Evolutionary conservation across 2,888 invertebrate species (phyloP), one percentile per base, ranked within the genome.

Genomic region (Carcina quercana): DNA sequence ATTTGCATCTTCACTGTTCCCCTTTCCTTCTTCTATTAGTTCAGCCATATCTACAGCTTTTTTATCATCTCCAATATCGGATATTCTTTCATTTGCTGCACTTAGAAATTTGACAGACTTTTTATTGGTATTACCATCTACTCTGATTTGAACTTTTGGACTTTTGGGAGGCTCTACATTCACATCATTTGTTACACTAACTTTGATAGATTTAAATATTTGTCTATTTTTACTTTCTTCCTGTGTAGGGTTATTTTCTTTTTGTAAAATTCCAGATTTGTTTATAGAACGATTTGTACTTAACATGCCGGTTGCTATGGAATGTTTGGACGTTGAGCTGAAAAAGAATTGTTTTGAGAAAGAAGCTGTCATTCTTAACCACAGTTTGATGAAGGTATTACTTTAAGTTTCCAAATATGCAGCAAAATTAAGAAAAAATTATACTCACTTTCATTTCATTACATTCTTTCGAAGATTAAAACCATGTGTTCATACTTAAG

Each of bases 171-270:
- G 33, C 5, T 28, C 52, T 25, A 58, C 53, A 36, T 57, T 63
- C 1, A 59, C 42, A 45, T 74, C 64, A 43, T 72, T 72, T 3
- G 48, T 53, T 13, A 70, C 53, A 42, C 59, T 68, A 13, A 74
- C 54, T 63, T 65, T 75, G 1, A 68, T 49, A 29, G 63, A 43
- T 50, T 70, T 71, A 12, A 64, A 40, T 13, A 55, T 32, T 35
- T 49, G 33, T 3, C 40, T 30, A 38, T 59, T 60, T 42, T 58
- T 66, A 22, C 56, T 43, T 14, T 70, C 71, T 21, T 70, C 62
- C 36, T 61, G 67, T 3, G 43, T 30, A 8, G 74, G 72, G 47
- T 70, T 62, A 33, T 79, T 80, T 44, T 83, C 79, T 59, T 80
- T 80, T 61, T 79, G 79, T 40, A 68, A 49, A n/a, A n/a, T n/a